Conservation (phyloP, 2,888 invertebrate species). For the Dilophus febrilis region DNA sequence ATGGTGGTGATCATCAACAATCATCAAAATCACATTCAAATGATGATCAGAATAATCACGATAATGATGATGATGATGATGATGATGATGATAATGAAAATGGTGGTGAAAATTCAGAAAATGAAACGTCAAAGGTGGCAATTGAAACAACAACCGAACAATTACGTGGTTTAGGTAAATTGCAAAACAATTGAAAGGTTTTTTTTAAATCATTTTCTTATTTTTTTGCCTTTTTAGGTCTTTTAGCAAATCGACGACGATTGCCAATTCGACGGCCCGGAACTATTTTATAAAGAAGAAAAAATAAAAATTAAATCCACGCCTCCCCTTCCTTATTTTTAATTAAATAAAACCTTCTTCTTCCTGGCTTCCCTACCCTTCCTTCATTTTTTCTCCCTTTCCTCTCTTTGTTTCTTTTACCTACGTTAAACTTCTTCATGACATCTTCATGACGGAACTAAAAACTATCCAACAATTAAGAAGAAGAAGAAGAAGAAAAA, state of each 20-base stretch:
- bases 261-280: slow-evolving; percentile 41
- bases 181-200: background rate
- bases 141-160: slow-evolving; percentile 37
- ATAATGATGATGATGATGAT: slow-evolving; percentile 1
- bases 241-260: slow-evolving; percentile 52
- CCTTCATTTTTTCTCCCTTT: too few species aligned
- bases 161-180: slow-evolving; percentile 37
- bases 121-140: slow-evolving; percentile 29
- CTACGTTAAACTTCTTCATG: too few species aligned
- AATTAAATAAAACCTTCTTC: too few species aligned
- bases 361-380: too few species aligned
- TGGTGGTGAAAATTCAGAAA: slow-evolving; percentile 15
- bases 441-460: too few species aligned
- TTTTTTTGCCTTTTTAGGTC: slow-evolving; percentile 24
- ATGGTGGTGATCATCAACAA: slow-evolving; percentile 10
- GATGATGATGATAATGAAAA: slow-evolving; percentile 9
- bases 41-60: slow-evolving; percentile 13
- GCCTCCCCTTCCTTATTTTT: too few species aligned
- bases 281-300: slow-evolving; percentile 31
- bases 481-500: too few species aligned
- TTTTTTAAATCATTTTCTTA: background rate
- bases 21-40: slow-evolving; percentile 11
- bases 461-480: too few species aligned
- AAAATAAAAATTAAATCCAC: too few species aligned
- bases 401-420: too few species aligned